Conservation (phyloP, 2,888 invertebrate species). For the Prionchulus punctatus region DNA sequence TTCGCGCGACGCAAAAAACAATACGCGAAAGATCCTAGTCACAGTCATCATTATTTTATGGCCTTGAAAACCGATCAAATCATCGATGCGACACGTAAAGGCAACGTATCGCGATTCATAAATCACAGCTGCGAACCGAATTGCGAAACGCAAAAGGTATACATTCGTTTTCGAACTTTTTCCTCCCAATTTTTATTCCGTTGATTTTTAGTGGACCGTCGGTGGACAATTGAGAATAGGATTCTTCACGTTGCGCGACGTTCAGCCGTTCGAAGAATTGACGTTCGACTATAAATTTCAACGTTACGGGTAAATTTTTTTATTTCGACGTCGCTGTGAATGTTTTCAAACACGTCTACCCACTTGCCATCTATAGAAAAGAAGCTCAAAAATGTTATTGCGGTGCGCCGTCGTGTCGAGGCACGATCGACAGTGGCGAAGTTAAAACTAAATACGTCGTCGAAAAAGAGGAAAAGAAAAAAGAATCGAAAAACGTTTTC, state of each 20-base stretch:
- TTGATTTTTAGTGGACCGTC: slow-evolving; percentile 40
- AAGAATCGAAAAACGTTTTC: slow-evolving; percentile 11
- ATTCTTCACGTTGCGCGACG: slow-evolving; percentile 73
- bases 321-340: background rate
- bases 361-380: slow-evolving; percentile 45
- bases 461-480: slow-evolving; percentile 37
- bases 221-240: slow-evolving; percentile 69
- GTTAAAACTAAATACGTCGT: slow-evolving; percentile 7
- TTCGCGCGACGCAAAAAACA: slow-evolving; percentile 70
- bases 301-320: slow-evolving; percentile 60
- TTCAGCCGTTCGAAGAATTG: slow-evolving; percentile 75
- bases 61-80: slow-evolving; percentile 75
- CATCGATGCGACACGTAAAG: slow-evolving; percentile 88
- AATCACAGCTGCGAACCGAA: slow-evolving; percentile 99
- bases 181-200: background rate
- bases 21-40: slow-evolving; percentile 52
- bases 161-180: slow-evolving; percentile 9
- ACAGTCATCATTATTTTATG: slow-evolving; percentile 89
- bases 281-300: slow-evolving; percentile 98
- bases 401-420: slow-evolving; percentile 69
- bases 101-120: slow-evolving; percentile 88
- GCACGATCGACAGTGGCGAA: slow-evolving; percentile 60
- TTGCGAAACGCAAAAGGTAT: slow-evolving; percentile 81
- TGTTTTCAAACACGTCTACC: slow-evolving; percentile 8
- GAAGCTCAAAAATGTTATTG: slow-evolving; percentile 92